Percentiles rank a stretch among this genome's conserved stretches.
Evolutionary conservation across 2,797 vertebrate genomes (phyloP).

Genomic region (Thamnophis elegans): DNA sequence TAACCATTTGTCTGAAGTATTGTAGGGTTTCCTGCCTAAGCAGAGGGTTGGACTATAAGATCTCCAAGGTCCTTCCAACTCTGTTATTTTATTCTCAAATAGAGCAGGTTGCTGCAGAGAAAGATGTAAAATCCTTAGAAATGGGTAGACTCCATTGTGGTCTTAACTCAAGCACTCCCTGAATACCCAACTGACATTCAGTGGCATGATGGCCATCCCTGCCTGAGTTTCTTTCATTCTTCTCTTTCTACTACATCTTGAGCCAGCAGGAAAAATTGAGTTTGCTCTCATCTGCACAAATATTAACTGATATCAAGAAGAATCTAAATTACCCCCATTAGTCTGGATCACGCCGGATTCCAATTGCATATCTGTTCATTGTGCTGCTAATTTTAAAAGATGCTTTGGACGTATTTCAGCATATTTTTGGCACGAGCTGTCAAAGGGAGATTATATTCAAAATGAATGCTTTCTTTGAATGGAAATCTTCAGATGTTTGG

Average conservation of each 20-base stretch:
- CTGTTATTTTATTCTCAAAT: background rate
- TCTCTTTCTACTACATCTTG: background rate
- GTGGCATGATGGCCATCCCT: background rate
- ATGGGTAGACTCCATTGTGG: background rate
- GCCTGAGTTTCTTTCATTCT: background rate
- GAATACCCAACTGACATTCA: background rate
- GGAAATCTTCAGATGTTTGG: conserved; percentile 2
- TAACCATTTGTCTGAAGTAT: no score
- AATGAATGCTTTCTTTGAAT: conserved; percentile 2
- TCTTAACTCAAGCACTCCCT: background rate
- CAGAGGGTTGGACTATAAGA: no score
- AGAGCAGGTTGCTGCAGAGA: no score
- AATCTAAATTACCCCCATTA: background rate
- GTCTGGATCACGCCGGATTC: background rate
- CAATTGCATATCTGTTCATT: background rate
- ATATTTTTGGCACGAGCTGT: background rate
- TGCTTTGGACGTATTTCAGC: background rate
- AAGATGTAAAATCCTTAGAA: background rate
- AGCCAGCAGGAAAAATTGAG: background rate
- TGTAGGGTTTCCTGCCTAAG: no score
- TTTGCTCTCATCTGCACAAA: background rate
- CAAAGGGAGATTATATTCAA: background rate
- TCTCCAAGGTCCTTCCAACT: no score
- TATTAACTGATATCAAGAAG: background rate
- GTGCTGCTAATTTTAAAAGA: background rate